Conservation (phyloP, 2,113 vertebrate species). For the Tympanuchus pallidicinctus region DNA sequence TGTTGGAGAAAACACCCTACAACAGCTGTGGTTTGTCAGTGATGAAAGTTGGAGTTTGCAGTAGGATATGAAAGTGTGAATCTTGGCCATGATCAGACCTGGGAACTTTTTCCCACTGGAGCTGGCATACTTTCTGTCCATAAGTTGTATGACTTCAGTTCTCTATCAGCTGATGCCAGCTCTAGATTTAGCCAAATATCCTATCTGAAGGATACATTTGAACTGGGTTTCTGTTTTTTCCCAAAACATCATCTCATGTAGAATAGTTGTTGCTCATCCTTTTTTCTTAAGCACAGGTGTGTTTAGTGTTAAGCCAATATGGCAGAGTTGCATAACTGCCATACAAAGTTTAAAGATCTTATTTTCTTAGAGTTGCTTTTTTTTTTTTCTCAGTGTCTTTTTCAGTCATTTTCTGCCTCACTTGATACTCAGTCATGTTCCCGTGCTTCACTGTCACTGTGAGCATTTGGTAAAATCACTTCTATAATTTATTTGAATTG, state of each 20-base stretch:
- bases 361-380: neutral
- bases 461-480: conserved; percentile 52
- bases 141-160: neutral
- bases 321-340: neutral
- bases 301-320: neutral
- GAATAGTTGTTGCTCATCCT: neutral
- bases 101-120: neutral
- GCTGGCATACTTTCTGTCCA: neutral
- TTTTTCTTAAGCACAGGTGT: neutral
- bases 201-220: neutral
- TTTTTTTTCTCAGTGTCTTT: neutral
- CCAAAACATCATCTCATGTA: neutral
- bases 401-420: neutral
- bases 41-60: neutral
- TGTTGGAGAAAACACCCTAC: neutral
- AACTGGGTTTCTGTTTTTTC: neutral
- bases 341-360: neutral
- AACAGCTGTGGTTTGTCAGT: conserved; percentile 46
- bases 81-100: neutral
- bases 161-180: neutral
- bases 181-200: neutral
- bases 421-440: conserved; percentile 11
- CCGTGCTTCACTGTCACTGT: neutral
- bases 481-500: conserved; percentile 40
- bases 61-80: conserved; percentile 45